A percentile compares a stretch with the other conserved stretches of the same genome.
These are phyloP conservation scores for Petrocephalus zakoni DNA, from an alignment of 2,113 vertebrate species.

Conservation along the genomic window DNA sequence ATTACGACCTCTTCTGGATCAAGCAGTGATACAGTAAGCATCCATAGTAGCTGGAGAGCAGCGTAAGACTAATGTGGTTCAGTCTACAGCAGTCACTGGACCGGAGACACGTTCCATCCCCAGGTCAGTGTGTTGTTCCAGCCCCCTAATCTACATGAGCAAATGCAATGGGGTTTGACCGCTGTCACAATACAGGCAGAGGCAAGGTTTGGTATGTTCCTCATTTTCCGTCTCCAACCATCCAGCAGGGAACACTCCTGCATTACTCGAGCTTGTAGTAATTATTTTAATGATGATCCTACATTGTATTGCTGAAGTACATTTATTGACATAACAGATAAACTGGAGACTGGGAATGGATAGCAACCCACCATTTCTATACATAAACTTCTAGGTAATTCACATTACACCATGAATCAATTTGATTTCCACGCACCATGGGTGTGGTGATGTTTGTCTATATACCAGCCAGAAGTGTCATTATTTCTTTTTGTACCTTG, in stretches of 20 bases:
- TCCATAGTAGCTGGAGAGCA: neutral
- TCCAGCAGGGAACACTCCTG: conserved; percentile 53
- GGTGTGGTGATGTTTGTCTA: neutral
- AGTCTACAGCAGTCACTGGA: neutral
- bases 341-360: conserved; percentile 30
- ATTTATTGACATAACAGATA: conserved; percentile 42
- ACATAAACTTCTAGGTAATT: neutral
- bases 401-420: neutral
- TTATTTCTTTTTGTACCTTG: neutral
- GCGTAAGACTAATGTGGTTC: neutral
- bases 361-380: neutral
- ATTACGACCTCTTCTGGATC: neutral
- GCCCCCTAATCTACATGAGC: conserved; percentile 54
- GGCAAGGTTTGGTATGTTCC: conserved; percentile 55
- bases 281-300: conserved; percentile 66
- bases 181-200: conserved; percentile 54
- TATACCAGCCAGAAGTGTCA: neutral
- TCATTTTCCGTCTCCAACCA: conserved; percentile 49
- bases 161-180: conserved; percentile 52
- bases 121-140: neutral
- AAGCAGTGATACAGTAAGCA: neutral
- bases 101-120: conserved; percentile 18
- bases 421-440: neutral
- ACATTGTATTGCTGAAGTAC: conserved; percentile 40
- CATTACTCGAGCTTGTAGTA: conserved; percentile 59